These are phyloP conservation scores for Aporophyla nigra DNA, from an alignment of 2,888 invertebrate genomes.

Conservation along the genomic window DNA sequence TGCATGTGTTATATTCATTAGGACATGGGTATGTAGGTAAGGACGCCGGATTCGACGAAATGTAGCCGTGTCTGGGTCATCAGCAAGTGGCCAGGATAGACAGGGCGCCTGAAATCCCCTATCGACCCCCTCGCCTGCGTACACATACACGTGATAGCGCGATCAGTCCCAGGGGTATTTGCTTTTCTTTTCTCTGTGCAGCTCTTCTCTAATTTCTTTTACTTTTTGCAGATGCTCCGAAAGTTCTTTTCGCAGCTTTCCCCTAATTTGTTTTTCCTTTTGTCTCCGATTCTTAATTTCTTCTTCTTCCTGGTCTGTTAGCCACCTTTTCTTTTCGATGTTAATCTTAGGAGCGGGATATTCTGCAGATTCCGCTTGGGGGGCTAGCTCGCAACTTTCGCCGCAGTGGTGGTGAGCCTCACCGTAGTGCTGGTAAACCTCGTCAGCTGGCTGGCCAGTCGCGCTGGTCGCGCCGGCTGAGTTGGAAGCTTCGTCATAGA, in stretches of 20 bases:
- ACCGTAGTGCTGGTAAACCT: neutral
- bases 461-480: too few species aligned
- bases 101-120: neutral
- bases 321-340: conserved; percentile 39
- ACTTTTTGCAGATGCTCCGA: conserved; percentile 27
- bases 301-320: conserved; percentile 33
- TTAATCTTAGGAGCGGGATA: neutral
- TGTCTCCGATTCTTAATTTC: neutral
- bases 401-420: neutral
- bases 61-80: neutral
- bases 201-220: conserved; percentile 19
- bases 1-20: neutral
- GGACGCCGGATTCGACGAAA: too few species aligned
- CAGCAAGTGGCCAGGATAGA: neutral
- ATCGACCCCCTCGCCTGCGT: neutral
- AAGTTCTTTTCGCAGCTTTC: conserved; percentile 21
- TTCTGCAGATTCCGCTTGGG: fast-evolving
- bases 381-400: neutral
- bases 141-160: neutral
- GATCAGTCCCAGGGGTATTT: neutral
- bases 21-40: neutral
- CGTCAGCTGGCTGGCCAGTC: neutral
- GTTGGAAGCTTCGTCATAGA: fast-evolving
- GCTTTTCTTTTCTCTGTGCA: conserved; percentile 4
- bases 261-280: neutral